Conservation (phyloP, 2,113 vertebrate species). For the Thryonomys swinderianus region DNA sequence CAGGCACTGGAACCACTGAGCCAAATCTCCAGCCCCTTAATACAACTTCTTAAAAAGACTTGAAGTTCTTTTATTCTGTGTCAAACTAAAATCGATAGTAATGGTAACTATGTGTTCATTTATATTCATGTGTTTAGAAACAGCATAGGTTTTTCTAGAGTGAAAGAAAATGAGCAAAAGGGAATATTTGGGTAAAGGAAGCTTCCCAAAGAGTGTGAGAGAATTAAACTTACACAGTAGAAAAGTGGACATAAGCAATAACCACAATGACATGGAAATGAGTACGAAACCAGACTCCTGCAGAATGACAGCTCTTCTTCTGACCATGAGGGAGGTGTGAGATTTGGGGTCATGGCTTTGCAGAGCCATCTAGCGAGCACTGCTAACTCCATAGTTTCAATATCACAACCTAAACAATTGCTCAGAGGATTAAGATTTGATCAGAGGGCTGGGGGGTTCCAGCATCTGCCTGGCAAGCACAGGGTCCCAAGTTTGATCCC, state of each 20-base stretch:
- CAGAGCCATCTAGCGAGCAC: not conserved
- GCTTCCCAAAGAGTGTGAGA: not conserved
- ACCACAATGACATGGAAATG: not conserved
- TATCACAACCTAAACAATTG: not conserved
- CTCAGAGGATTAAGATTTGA: not conserved
- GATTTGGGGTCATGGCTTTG: not conserved
- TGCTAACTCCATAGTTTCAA: no score
- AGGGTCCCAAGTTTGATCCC: no score
- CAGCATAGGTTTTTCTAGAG: not conserved
- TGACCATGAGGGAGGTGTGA: not conserved
- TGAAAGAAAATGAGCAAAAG: not conserved
- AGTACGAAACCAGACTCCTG: not conserved
- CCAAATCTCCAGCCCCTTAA: no score
- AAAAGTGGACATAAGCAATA: not conserved
- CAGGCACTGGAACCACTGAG: no score
- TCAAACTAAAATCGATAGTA: not conserved
- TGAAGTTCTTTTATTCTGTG: slow-evolving; percentile 51
- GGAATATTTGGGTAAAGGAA: not conserved
- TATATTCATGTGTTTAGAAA: not conserved
- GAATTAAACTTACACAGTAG: not conserved
- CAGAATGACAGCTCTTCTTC: not conserved
- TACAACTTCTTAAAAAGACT: not conserved
- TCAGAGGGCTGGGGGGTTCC: no score
- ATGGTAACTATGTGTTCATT: not conserved
- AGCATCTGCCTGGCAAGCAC: no score